Base-by-base conservation (phyloP, 2,888 invertebrate species). In the Polietes domitor region DNA sequence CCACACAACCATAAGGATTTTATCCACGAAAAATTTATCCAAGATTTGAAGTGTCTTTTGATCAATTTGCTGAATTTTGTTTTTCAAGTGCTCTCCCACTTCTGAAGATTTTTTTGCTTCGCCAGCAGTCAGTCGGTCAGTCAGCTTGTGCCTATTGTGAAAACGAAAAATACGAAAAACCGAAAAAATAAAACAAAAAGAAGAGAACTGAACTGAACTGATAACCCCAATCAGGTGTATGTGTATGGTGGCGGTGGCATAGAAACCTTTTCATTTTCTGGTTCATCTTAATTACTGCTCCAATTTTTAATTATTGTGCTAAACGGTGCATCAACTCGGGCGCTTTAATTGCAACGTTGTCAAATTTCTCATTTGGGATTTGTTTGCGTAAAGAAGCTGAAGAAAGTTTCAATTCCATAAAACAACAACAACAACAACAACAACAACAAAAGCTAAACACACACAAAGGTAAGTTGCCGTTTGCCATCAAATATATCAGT, bases 271-370 rank as follows among this genome's bases (percentile, higher is more conserved):
- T 68, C 61, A 15, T 61, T 68, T 68, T 68, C 68, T 68, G 68
- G 68, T 43, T 68, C 68, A 68, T 68, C 68, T 43, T 68, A 68
- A 68, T 68, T 68, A 43, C 68, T 68, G 68, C 21, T 68, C 68
- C 68, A 68, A 24, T 68, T 68, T 65, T 58, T 24, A 58, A 58
- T 47, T 47, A 47, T 37, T n/a, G 47, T n/a, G 47, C 12, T 12
- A 2, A 37, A 37, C 53, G 21, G 21, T 53, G 53, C 53, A 53
- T 21, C 53, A 63, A 63, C 7, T 28, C 17, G 21, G 10, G 37
- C n/a, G n/a, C 12, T n/a, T 37, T 65, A 65, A 65, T 41, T 37
- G 37, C 32, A 75, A 81, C 80, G 72, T 80, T 75, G 84, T 78
- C 75, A 78, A 84, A 84, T 75, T 80, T 47, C 47, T 3, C 47